Percentiles rank a stretch among this genome's conserved stretches.
These are phyloP conservation scores for Oceanodroma leucorhoa DNA, from an alignment of 2,797 vertebrate genomes.

Conservation along the genomic window DNA sequence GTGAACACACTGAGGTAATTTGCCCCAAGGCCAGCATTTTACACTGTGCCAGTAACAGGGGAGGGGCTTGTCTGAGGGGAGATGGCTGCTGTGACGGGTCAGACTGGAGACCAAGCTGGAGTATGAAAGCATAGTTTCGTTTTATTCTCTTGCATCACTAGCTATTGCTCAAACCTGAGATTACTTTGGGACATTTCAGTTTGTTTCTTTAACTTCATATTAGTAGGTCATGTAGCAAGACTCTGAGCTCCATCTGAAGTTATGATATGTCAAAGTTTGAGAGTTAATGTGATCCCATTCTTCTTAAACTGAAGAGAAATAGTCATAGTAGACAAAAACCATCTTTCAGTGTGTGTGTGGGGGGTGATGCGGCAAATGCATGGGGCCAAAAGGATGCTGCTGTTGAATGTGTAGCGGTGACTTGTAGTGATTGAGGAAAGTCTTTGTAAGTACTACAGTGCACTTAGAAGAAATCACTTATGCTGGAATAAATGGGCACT, in stretches of 20 bases:
- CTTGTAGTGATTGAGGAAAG: not conserved
- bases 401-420: not conserved
- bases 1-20: not conserved
- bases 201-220: not conserved
- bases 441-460: not conserved
- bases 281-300: not conserved
- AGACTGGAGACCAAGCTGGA: not conserved
- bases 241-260: not conserved
- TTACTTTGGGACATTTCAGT: rapidly evolving
- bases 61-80: not conserved
- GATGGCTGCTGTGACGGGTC: rapidly evolving
- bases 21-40: not conserved
- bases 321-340: not conserved
- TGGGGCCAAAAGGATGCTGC: not conserved
- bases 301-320: not conserved
- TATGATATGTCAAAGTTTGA: not conserved
- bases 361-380: not conserved
- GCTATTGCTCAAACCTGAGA: not conserved
- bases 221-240: not conserved
- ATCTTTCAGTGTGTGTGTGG: rapidly evolving
- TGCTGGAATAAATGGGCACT: not conserved
- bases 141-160: not conserved
- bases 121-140: not conserved
- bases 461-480: not conserved
- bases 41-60: rapidly evolving